phyloP scores from a whole-genome alignment of 2,797 vertebrate species.

The Labeo calbasu region DNA sequence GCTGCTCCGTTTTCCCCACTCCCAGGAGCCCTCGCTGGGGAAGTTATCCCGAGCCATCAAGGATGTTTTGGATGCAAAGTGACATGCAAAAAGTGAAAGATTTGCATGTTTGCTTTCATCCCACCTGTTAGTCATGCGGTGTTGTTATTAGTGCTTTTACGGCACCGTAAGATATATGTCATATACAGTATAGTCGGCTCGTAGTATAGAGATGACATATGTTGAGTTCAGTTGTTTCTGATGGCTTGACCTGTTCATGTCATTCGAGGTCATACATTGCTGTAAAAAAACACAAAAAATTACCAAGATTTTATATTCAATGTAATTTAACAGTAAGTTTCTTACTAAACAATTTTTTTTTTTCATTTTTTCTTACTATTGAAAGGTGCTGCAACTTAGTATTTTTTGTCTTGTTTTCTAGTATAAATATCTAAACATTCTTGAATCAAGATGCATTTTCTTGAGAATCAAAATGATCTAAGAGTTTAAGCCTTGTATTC shows the following conservation, averaged over 20 bases:
- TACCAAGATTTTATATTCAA: not conserved
- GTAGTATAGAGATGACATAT: not conserved
- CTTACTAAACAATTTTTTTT: too few relatives aligned
- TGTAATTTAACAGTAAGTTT: not conserved
- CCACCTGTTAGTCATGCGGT: constrained; percentile 42
- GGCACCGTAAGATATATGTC: not conserved
- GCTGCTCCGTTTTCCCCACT: constrained; percentile 53
- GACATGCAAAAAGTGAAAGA: constrained; percentile 77
- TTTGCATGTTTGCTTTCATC: constrained; percentile 76
- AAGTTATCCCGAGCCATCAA: constrained; percentile 53
- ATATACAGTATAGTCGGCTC: not conserved
- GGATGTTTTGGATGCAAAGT: constrained; percentile 74
- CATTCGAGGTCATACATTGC: not conserved
- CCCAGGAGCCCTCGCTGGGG: constrained; percentile 32
- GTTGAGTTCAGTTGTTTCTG: not conserved
- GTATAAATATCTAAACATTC: not conserved
- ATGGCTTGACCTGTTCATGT: not conserved
- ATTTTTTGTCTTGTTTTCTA: not conserved
- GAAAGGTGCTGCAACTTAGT: not conserved
- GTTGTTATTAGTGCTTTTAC: constrained; percentile 26
- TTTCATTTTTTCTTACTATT: not conserved
- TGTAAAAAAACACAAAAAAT: not conserved
- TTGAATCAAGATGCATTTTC: not conserved
- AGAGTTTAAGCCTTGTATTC: not conserved
- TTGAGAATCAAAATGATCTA: too few relatives aligned